Evolutionary conservation across 2,113 vertebrate species (phyloP), one percentile per base, ranked within the genome.

Genomic region (Bombycilla garrulus): DNA sequence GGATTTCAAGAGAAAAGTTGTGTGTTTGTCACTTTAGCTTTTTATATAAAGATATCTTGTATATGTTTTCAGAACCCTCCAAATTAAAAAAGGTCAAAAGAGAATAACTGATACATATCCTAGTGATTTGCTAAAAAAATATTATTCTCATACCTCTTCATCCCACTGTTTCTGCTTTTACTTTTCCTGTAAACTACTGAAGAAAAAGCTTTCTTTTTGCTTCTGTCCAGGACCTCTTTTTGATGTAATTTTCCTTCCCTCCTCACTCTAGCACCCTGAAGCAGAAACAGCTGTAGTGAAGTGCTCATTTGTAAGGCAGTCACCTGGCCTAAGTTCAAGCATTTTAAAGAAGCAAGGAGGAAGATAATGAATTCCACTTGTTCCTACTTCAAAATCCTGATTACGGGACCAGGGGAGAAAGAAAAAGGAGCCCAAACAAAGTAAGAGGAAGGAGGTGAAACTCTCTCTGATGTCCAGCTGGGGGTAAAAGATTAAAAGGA

Each of bases 261-360:
- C 5, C 36, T 15, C 11, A 21, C 38, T 74, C 33, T 57, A 14
- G 4, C 14, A 26, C 19, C 9, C 38, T 47, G 12, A 87, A 88
- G 36, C 33, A 80, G 10, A 65, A 64, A 35, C 66, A 94, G 73
- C 81, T 88, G 64, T 47, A 83, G 1, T 31, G 1, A 88, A 81
- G 21, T 16, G 5, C 9, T 70, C 33, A 54, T 86, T 92, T 83
- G 13, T 74, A 81, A 92, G 9, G 44, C 38, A 71, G 33, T 20
- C 62, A 70, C 71, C 76, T 64, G 70, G 58, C 33, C n/a, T 83
- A 69, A 85, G 35, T 70, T 91, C 45, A 85, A 61, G 33, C 13
- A 53, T 72, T 91, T 89, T 79, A 85, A 92, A 87, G 70, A 81
- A 95, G 33, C 44, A 80, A 89, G 36, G 21, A 94, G 45, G 29